phyloP scores from a whole-genome alignment of 1,140 invertebrate genomes.

The Carcinoscorpius rotundicauda region DNA sequence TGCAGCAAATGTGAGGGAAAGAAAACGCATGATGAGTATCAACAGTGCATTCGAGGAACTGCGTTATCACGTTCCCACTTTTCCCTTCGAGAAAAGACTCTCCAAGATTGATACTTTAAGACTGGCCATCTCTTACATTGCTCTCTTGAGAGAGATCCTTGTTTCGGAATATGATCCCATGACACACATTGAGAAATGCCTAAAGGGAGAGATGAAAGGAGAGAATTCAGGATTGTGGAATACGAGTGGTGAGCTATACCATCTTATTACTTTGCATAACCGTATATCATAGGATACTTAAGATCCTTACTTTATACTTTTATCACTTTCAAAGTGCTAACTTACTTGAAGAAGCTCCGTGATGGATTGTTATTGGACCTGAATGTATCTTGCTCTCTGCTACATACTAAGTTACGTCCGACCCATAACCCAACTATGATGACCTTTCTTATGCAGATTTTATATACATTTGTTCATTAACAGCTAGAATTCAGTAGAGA shows the following conservation, averaged over 20 bases:
- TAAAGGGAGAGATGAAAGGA: conserved; percentile 68
- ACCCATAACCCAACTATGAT: too few relatives aligned
- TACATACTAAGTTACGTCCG: too few relatives aligned
- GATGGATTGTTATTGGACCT: too few relatives aligned
- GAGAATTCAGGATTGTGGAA: conserved; percentile 84
- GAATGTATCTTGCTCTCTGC: too few relatives aligned
- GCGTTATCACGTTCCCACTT: conserved; percentile 78
- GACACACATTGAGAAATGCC: conserved; percentile 83
- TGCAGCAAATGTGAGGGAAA: conserved; percentile 82
- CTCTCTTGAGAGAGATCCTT: conserved; percentile 76
- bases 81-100: conserved; percentile 86
- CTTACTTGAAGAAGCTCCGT: too few relatives aligned
- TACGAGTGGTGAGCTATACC: conserved; percentile 65
- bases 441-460: too few relatives aligned
- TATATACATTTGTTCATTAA: too few relatives aligned
- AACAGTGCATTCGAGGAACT: conserved; percentile 87
- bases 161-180: conserved; percentile 75
- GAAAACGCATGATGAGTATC: conserved; percentile 87
- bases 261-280: too few relatives aligned
- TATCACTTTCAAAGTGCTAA: too few relatives aligned
- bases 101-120: conserved; percentile 89
- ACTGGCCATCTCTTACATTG: conserved; percentile 88
- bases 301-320: too few relatives aligned
- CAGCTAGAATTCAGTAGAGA: too few relatives aligned
- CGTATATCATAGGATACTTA: too few relatives aligned